A percentile compares a stretch with the other conserved stretches of the same genome.
phyloP scores from a whole-genome alignment of 2,888 invertebrate species.

The Cetonia aurata region DNA sequence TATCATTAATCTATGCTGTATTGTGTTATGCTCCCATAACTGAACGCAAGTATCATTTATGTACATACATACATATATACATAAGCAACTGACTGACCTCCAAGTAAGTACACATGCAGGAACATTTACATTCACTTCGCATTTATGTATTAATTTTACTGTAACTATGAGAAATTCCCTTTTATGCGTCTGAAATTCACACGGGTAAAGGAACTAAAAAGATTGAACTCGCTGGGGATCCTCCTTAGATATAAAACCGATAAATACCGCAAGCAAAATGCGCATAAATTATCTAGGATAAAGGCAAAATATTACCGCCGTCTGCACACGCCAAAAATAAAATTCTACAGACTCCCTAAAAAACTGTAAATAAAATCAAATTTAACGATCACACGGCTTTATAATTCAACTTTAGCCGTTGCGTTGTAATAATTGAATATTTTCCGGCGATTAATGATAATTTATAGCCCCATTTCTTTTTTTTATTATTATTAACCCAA shows the following conservation, averaged over 20 bases:
- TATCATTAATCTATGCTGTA: background rate
- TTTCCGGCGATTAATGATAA: constrained; percentile 18
- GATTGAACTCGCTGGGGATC: too few species aligned
- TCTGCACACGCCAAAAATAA: too few species aligned
- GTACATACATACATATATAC: constrained; percentile 15
- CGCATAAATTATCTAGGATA: too few species aligned
- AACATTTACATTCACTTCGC: constrained; percentile 32
- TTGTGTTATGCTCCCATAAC: background rate
- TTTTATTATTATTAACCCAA: constrained; percentile 8
- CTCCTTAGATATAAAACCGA: too few species aligned
- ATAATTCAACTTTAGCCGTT: constrained; percentile 10
- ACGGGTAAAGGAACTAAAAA: too few species aligned
- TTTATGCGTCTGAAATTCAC: too few species aligned
- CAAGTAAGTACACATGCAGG: constrained; percentile 16
- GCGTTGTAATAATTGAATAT: constrained; percentile 2
- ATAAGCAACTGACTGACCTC: constrained; percentile 8
- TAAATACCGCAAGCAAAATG: too few species aligned
- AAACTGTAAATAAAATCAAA: constrained; percentile 4
- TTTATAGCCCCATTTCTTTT: constrained; percentile 4
- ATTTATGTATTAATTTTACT: background rate
- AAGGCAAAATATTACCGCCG: too few species aligned
- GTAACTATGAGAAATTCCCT: too few species aligned
- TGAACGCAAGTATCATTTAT: constrained; percentile 1
- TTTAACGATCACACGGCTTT: background rate
- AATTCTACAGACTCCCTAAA: background rate